Base-by-base conservation (phyloP, 2,797 vertebrate species). In the Melanotaenia maccullochi region DNA sequence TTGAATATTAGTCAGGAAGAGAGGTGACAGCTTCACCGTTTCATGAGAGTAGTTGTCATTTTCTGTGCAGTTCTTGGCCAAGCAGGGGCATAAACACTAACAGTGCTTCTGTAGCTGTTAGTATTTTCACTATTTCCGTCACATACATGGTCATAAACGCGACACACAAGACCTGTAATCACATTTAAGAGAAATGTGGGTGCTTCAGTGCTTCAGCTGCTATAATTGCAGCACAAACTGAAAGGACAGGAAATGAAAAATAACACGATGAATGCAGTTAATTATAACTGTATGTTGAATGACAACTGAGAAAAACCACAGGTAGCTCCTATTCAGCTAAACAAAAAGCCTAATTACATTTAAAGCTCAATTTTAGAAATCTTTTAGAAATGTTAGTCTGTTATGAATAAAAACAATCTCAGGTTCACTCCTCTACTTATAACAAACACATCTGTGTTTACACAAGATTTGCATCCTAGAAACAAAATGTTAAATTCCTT, bases 1-100 rank as follows among this genome's bases (percentile, higher is more conserved):
- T 82, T 81, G 73, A 76, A 61, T 61, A 82, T 85, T 76, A 76
- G 67, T 81, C 75, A 83, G 42, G 51, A 59, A 71, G 72, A 60
- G 75, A 71, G 72, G 63, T 76, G 78, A 87, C 68, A 68, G 60
- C 36, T 71, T 25, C 61, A 44, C 47, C 16, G 67, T 76, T 89
- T 82, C 71, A 61, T 20, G 40, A 75, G 68, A 71, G 63, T 30
- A 55, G 18, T 38, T 66, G 70, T 79, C 44, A 79, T 85, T 76
- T 82, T 65, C 64, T 44, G 35, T 62, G 42, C 60, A 73, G 11
- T 44, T 60, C 47, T 14, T 77, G 65, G 57, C 81, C 74, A 57
- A 75, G 57, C 38, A 68, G 74, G 82, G 76, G 73, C 76, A 73
- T 72, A 87, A 73, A 73, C 71, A 70, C 73, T 60, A 66, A 80